Evolutionary conservation across 2,888 invertebrate species (phyloP), one percentile per base, ranked within the genome.

Genomic region (Ophioninae sp.): DNA sequence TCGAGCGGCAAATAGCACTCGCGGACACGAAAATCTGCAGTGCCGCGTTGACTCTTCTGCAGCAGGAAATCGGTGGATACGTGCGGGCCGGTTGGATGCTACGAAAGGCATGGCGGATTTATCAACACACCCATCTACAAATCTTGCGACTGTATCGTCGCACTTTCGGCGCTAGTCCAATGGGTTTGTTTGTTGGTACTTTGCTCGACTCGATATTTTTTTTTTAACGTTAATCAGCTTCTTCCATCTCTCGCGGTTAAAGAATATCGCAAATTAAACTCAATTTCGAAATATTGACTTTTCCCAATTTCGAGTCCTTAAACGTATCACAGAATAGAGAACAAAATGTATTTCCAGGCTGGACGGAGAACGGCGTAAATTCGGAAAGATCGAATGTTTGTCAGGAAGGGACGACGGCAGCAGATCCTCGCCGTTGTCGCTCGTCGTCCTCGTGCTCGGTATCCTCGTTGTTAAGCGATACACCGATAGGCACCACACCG

Each of bases 51-150:
- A 95, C 95, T 22, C 94, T 96, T 87, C 93, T 95, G 5, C 95
- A 95, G 86, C 95, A 95, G 90, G 96, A 96, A 89, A 92, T 96
- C 67, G 93, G 95, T 3, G 95, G 95, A 71, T 94, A 94, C 85
- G 94, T 96, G 73, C 95, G 94, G 86, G 95, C 95, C 0, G 95
- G 95, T 10, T 96, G 96, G 95, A 94, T 95, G 81, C 92, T 96
- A 85, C 92, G 96, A 41, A 95, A 95, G 90, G 95, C 96, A 0
- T 96, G 96, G 95, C 95, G 95, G 89, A 94, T 95, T 78, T 96
- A 96, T 89, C 95, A 95, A 86, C 94, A 94, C 87, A 93, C 95
- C 1, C 95, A 95, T 89, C 93, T 93, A 69, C 95, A 95, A 87
- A 94, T 95, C 86, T 91, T 94, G 23, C 91, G 93, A 22, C 88